Evolutionary conservation across 2,888 invertebrate species (phyloP).

Genomic region (Bombylius major): DNA sequence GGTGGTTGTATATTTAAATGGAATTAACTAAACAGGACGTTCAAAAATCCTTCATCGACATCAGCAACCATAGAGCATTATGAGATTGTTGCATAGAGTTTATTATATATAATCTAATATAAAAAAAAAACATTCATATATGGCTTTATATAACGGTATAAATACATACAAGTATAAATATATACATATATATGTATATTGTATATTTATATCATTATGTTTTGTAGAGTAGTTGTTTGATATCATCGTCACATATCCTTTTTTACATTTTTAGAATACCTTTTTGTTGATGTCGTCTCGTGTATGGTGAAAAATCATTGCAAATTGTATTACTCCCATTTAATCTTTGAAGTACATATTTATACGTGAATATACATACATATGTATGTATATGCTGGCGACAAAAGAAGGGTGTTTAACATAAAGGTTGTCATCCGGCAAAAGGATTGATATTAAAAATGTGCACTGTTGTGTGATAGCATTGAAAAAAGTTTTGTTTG

Average conservation of each 20-base stretch:
- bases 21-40: neutral
- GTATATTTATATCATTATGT: too few relatives aligned
- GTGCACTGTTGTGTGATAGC: conserved; percentile 12
- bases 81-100: too few relatives aligned
- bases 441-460: conserved; percentile 15
- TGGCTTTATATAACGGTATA: too few relatives aligned
- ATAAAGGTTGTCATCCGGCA: conserved; percentile 1
- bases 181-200: too few relatives aligned
- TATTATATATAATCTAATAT: too few relatives aligned
- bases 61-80: too few relatives aligned
- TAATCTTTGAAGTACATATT: conserved; percentile 16
- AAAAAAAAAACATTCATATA: too few relatives aligned
- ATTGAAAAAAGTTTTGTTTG: too few relatives aligned
- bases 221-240: too few relatives aligned
- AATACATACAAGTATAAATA: too few relatives aligned
- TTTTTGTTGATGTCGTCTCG: neutral
- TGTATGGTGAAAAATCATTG: conserved; percentile 14
- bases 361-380: neutral
- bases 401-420: neutral
- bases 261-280: too few relatives aligned
- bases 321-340: conserved; percentile 19
- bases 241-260: too few relatives aligned
- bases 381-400: neutral
- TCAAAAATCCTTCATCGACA: neutral
- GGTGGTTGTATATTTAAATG: neutral